Evolutionary conservation across 2,797 vertebrate species (phyloP), one percentile per base, ranked within the genome.

Genomic region (Artibeus lituratus): DNA sequence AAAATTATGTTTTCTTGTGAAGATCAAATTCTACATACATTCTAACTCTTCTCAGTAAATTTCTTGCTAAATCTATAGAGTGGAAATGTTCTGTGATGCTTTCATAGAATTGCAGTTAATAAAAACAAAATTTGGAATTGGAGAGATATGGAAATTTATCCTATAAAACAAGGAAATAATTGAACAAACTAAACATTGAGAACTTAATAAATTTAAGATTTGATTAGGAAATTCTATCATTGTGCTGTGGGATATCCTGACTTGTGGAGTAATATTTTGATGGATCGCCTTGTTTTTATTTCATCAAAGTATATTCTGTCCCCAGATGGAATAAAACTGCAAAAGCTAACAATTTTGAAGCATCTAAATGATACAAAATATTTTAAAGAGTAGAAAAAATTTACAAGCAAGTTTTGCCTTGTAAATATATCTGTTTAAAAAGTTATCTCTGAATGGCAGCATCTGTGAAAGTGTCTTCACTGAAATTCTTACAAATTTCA

Each of bases 211-310:
- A 42, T 59, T 82, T 67, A 78, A 67, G 44, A 73, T 74, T 85
- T 73, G 92, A 72, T 73, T 92, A 39, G 83, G 47, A 92, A 96
- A 83, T 92, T 92, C 37, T 76, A n/a, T 29, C 35, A 22, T 42
- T 77, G 2, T 77, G 11, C 42, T 22, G 55, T 82, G 8, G 24
- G 53, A 83, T 87, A 73, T 44, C n/a, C n/a, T 69, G 21, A 83
- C 10, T 59, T 90, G 32, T 72, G 26, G n/a, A 51, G 76, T 35
- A 90, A 62, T 90, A 19, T 87, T 94, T 70, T 74, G 76, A 74
- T 44, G 35, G 10, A 37, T 9, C 0, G 7, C 21, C 32, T 78
- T 78, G 7, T 69, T 94, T 93, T 94, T 39, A 51, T 83, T 59
- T 90, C 15, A 80, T 73, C 59, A 87, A 73, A 55, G 11, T 73